Conservation (phyloP, 1,140 invertebrate genomes). For the Tetramorium parvispinum region DNA sequence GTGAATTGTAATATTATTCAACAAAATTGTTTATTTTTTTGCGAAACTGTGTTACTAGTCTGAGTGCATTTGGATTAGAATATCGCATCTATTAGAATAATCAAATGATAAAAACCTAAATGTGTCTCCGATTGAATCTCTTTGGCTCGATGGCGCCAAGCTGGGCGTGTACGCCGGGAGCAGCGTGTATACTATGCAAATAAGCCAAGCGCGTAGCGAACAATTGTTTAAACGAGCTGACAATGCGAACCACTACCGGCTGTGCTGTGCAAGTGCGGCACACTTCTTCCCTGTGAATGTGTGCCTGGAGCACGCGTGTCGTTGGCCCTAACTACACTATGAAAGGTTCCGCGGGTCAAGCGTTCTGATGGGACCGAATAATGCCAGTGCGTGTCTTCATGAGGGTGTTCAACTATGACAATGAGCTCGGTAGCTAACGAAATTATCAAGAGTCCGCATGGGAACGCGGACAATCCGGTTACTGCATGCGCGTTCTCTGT, state of each 20-base stretch:
- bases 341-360: slow-evolving; percentile 67
- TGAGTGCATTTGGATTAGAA: not conserved
- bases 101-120: slow-evolving; percentile 15
- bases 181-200: slow-evolving; percentile 54
- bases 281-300: slow-evolving; percentile 24
- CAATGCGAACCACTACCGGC: slow-evolving; percentile 60
- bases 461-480: not conserved
- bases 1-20: not conserved
- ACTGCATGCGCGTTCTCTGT: not conserved
- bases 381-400: slow-evolving; percentile 20
- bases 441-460: slow-evolving; percentile 45
- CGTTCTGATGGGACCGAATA: slow-evolving; percentile 60
- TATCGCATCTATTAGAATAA: not conserved
- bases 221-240: slow-evolving; percentile 73
- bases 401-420: slow-evolving; percentile 44
- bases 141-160: slow-evolving; percentile 46
- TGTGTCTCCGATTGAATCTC: slow-evolving; percentile 28
- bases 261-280: not conserved
- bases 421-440: not conserved
- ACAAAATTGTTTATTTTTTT: not conserved
- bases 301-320: slow-evolving; percentile 56
- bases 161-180: slow-evolving; percentile 29
- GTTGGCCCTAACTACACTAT: slow-evolving; percentile 66
- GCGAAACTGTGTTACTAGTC: not conserved
- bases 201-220: slow-evolving; percentile 44